These are phyloP conservation scores for Zhengitettix transpicula DNA, from an alignment of 2,888 invertebrate genomes.

Conservation along the genomic window DNA sequence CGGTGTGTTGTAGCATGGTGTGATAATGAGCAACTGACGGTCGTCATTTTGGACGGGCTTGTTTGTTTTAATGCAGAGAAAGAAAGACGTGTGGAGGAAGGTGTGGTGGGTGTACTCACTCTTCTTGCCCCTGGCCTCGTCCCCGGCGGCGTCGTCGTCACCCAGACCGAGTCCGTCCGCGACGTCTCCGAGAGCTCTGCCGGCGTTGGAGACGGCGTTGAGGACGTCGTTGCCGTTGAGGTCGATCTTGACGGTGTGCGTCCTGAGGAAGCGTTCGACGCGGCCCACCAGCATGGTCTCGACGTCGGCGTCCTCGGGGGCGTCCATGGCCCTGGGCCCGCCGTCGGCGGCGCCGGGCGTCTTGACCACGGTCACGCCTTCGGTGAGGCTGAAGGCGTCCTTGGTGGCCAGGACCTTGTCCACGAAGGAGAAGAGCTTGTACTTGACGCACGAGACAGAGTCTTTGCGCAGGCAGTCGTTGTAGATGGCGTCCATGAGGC, in stretches of 20 bases:
- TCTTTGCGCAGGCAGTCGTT: conserved; percentile 67
- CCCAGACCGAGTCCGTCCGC: conserved; percentile 37
- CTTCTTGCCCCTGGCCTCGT: conserved; percentile 57
- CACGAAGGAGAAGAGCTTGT: conserved; percentile 71
- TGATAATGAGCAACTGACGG: too few relatives aligned
- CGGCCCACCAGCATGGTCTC: conserved; percentile 48
- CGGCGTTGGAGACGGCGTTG: conserved; percentile 61
- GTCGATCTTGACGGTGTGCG: conserved; percentile 69
- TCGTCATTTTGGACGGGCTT: too few relatives aligned
- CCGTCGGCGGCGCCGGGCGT: conserved; percentile 41
- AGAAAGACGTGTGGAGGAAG: neutral
- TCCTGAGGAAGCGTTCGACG: conserved; percentile 57
- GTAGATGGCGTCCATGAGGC: conserved; percentile 59
- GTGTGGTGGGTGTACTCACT: conserved; percentile 35
- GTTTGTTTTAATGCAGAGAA: neutral
- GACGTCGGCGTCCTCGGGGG: conserved; percentile 27
- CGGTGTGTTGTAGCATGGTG: too few relatives aligned
- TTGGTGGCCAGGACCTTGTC: conserved; percentile 70
- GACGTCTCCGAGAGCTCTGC: conserved; percentile 61
- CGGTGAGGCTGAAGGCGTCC: conserved; percentile 61
- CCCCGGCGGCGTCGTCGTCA: conserved; percentile 26
- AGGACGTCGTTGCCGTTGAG: conserved; percentile 71
- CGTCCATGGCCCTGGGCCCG: conserved; percentile 46
- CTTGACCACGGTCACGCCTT: conserved; percentile 69
- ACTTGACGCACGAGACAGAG: conserved; percentile 69